A percentile compares a stretch with the other conserved stretches of the same genome.
Evolutionary conservation across 2,797 vertebrate species (phyloP).

Genomic region (Sorex maritimensis): DNA sequence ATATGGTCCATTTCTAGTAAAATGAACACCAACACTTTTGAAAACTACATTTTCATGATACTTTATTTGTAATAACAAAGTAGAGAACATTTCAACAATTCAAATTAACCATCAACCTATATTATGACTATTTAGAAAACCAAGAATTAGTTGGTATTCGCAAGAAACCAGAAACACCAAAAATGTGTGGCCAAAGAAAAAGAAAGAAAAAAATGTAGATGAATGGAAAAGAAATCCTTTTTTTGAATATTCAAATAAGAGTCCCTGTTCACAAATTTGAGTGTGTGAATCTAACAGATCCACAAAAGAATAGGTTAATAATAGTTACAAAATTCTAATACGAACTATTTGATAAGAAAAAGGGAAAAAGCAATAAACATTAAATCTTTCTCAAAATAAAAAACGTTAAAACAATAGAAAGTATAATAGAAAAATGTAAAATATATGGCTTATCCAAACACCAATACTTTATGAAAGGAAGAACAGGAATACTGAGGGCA

Average conservation of each 20-base stretch:
- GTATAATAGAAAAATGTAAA: not conserved
- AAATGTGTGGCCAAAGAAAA: not conserved
- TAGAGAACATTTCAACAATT: not conserved
- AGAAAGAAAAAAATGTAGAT: not conserved
- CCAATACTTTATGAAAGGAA: not conserved
- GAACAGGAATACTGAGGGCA: not conserved
- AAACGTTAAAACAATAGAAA: not conserved
- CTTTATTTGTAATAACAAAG: not conserved
- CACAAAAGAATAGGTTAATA: not conserved
- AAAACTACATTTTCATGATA: constrained; percentile 36
- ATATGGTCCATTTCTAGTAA: not conserved
- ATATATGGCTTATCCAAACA: not conserved
- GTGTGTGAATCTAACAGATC: not conserved
- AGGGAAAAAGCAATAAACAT: constrained; percentile 21
- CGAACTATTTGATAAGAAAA: constrained; percentile 59
- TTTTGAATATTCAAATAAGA: constrained; percentile 10
- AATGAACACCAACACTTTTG: not conserved
- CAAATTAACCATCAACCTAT: not conserved
- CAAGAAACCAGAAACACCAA: constrained; percentile 45
- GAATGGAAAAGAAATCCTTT: constrained; percentile 4
- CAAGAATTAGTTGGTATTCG: not conserved
- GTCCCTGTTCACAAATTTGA: not conserved
- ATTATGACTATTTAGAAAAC: not conserved
- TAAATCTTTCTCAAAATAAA: constrained; percentile 34
- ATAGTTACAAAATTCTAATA: constrained; percentile 24